A percentile compares a stretch with the other conserved stretches of the same genome.
phyloP scores from a whole-genome alignment of 1,140 invertebrate species.

The Drosophila tani region DNA sequence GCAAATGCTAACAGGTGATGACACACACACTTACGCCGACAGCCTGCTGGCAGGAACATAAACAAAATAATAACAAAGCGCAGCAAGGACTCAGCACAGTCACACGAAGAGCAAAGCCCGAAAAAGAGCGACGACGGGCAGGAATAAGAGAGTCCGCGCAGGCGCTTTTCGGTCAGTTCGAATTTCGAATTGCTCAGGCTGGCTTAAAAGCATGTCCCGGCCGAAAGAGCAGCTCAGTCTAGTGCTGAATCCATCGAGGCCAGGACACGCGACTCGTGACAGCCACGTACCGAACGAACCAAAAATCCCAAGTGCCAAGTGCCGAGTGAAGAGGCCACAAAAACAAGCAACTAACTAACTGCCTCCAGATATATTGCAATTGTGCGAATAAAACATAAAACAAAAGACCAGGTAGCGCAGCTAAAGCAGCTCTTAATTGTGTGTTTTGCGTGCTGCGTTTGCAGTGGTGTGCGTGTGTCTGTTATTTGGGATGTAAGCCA shows the following conservation, averaged over 20 bases:
- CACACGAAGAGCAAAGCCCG: constrained; percentile 38
- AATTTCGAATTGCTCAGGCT: constrained; percentile 43
- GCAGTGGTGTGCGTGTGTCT: constrained; percentile 24
- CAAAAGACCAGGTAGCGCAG: constrained; percentile 26
- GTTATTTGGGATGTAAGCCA: constrained; percentile 46
- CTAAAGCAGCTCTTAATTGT: constrained; percentile 20
- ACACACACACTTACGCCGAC: constrained; percentile 45
- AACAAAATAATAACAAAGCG: constrained; percentile 81
- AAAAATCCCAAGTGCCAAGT: constrained; percentile 52
- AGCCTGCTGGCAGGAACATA: constrained; percentile 52
- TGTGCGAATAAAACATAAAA: constrained; percentile 36
- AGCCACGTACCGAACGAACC: constrained; percentile 4
- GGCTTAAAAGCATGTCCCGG: constrained; percentile 75
- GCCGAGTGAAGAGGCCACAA: constrained; percentile 50
- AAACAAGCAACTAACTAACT: constrained; percentile 29
- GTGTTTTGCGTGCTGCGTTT: constrained; percentile 28
- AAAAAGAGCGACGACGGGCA: not conserved
- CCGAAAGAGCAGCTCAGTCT: constrained; percentile 69
- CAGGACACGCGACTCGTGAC: constrained; percentile 66
- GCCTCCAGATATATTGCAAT: constrained; percentile 22
- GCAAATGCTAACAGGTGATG: constrained; percentile 83
- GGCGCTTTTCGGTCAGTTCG: constrained; percentile 38
- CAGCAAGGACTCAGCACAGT: constrained; percentile 39
- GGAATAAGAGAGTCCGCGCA: constrained; percentile 35
- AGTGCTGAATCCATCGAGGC: constrained; percentile 73